Evolutionary conservation across 2,113 vertebrate genomes (phyloP).

Genomic region (Prionailurus bengalensis): DNA sequence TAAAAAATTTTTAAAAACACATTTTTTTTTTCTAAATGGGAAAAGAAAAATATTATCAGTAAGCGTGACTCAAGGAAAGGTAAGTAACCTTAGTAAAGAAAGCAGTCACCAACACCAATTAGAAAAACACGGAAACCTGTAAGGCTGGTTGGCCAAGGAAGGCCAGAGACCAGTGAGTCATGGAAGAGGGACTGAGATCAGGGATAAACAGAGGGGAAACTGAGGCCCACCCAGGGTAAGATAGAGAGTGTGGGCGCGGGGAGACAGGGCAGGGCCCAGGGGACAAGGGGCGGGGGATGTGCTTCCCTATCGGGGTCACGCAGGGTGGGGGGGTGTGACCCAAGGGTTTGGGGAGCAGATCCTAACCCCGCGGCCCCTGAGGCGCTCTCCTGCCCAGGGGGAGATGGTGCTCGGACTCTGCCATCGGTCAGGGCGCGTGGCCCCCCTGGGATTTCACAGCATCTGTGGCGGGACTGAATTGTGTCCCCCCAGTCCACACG

Average conservation of each 20-base stretch:
- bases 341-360: not conserved
- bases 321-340: not conserved
- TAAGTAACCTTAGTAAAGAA: not conserved
- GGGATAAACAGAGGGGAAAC: not conserved
- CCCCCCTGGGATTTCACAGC: not conserved
- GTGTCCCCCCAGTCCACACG: not conserved
- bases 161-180: not conserved
- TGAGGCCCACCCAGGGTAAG: not conserved
- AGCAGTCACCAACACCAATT: not conserved
- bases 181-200: not conserved
- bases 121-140: not conserved
- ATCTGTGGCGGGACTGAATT: not conserved
- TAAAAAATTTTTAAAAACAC: too few relatives aligned
- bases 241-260: not conserved
- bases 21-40: too few relatives aligned
- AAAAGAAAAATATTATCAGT: too few relatives aligned
- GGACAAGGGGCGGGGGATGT: not conserved
- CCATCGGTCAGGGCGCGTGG: not conserved
- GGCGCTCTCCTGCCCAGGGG: not conserved
- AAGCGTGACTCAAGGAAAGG: too few relatives aligned
- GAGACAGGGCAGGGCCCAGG: not conserved
- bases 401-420: not conserved
- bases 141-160: not conserved
- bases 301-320: too few relatives aligned
- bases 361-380: not conserved